Evolutionary conservation across 2,888 invertebrate genomes (phyloP), one percentile per base, ranked within the genome.

Genomic region (Nematopogon swammerdamellus): DNA sequence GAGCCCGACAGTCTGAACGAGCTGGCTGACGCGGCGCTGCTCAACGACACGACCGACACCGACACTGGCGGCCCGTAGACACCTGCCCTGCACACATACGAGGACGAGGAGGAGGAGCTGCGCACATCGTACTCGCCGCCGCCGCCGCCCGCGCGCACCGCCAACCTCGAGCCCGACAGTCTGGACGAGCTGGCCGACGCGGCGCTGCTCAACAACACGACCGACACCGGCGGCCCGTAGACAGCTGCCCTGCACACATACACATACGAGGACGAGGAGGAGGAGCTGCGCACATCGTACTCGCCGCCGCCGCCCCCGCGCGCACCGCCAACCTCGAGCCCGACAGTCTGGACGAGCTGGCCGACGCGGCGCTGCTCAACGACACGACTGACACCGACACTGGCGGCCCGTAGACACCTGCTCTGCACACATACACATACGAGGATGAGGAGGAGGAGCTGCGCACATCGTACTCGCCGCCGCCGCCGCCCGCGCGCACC

Each of bases 241-340:
- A 36, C n/a, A n/a, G n/a, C n/a, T n/a, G n/a, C n/a, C n/a, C n/a
- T 64, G 81, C n/a, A n/a, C n/a, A n/a, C n/a, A n/a, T n/a, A n/a
- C n/a, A n/a, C n/a, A n/a, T n/a, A 82, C 64, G 81, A 82, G 58
- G 83, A 83, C 54, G 82, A 82, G 48, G 82, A 82, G 53, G 82
- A 82, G 51, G 82, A 82, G 51, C 67, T 75, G 2, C 68, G 69
- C 0, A 67, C 71, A 14, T 64, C 70, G 30, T 76, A 77, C 54
- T 72, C 80, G 1, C 73, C 77, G 5, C 25, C 48, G 44, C 25
- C 47, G 16, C 49, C 47, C 11, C 43, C 44, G 17, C 59, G 70
- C 0, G 63, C 36, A 75, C 74, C 54, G 75, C 75, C 50, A 76
- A 74, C 59, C 50, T 70, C 2, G 75, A 73, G 56, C 72, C 70